Conservation (phyloP, 2,797 vertebrate genomes). For the Odontamblyopus rebecca region DNA sequence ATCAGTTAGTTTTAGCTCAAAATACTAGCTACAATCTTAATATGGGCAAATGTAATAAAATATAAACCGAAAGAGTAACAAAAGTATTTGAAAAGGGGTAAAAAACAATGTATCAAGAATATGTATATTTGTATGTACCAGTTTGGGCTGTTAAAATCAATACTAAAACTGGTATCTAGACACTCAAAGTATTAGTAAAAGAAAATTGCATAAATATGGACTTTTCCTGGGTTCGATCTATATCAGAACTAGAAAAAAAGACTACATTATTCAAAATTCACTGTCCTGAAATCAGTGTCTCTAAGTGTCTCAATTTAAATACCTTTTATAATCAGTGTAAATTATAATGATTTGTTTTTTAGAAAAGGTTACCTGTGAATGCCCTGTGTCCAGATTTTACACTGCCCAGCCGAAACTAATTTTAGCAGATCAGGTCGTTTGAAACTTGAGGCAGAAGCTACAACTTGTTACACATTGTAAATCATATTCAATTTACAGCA, state of each 20-base stretch:
- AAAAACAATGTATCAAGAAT: too few species aligned
- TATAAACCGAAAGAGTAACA: not conserved
- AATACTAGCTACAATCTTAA: not conserved
- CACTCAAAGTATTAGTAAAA: too few species aligned
- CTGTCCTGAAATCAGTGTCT: too few species aligned
- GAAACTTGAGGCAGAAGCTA: slow-evolving; percentile 39
- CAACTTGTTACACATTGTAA: slow-evolving; percentile 15
- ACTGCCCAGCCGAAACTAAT: slow-evolving; percentile 42
- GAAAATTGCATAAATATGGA: too few species aligned
- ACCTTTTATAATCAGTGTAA: not conserved
- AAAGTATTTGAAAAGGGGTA: too few species aligned
- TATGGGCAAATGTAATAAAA: not conserved
- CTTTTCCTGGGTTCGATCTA: too few species aligned
- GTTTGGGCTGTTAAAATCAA: too few species aligned
- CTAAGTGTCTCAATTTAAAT: not conserved
- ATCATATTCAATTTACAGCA: slow-evolving; percentile 12
- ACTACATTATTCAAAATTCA: too few species aligned
- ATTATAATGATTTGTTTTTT: slow-evolving; percentile 18
- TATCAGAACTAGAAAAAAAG: too few species aligned
- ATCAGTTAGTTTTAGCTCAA: not conserved
- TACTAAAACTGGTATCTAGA: too few species aligned
- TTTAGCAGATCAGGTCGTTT: slow-evolving; percentile 34
- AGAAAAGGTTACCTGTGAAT: slow-evolving; percentile 32
- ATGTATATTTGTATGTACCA: too few species aligned
- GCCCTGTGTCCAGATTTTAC: slow-evolving; percentile 24